A percentile compares a stretch with the other conserved stretches of the same genome.
Conservation (phyloP, 2,797 vertebrate genomes). For the Melanotaenia parkinsoni region DNA sequence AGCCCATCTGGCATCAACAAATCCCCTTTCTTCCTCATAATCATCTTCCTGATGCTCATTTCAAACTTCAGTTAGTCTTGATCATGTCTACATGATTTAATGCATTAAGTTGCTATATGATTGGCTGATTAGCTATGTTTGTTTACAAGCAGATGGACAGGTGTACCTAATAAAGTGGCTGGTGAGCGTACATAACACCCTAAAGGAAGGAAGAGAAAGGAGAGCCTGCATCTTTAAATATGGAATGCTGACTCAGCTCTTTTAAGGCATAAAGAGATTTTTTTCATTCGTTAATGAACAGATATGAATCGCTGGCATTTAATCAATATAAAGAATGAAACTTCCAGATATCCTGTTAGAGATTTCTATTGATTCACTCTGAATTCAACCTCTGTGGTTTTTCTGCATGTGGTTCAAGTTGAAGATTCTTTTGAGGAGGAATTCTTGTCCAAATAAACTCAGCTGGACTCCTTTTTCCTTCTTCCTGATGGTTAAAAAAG, state of each 20-base stretch:
- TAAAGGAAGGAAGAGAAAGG: neutral
- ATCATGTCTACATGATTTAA: no score
- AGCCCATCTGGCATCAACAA: no score
- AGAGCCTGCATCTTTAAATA: neutral
- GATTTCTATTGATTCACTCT: neutral
- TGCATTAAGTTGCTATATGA: neutral
- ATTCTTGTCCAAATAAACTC: conserved; percentile 62
- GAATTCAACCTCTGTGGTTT: conserved; percentile 22
- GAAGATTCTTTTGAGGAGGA: conserved; percentile 44
- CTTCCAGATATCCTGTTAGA: neutral
- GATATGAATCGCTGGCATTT: neutral
- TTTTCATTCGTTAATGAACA: neutral
- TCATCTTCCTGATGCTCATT: no score
- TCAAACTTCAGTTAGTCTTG: no score
- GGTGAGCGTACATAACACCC: no score
- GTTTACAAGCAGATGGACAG: neutral
- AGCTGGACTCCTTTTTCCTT: conserved; percentile 28
- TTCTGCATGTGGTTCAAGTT: conserved; percentile 65
- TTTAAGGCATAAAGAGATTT: no score
- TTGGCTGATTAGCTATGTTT: neutral
- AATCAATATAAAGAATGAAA: neutral
- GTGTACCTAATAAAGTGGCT: neutral
- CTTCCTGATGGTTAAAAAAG: conserved; percentile 27
- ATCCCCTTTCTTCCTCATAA: no score
- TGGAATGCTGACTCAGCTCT: no score